These are phyloP conservation scores for Apaloderma vittatum DNA, from an alignment of 2,113 vertebrate genomes.

Conservation along the genomic window DNA sequence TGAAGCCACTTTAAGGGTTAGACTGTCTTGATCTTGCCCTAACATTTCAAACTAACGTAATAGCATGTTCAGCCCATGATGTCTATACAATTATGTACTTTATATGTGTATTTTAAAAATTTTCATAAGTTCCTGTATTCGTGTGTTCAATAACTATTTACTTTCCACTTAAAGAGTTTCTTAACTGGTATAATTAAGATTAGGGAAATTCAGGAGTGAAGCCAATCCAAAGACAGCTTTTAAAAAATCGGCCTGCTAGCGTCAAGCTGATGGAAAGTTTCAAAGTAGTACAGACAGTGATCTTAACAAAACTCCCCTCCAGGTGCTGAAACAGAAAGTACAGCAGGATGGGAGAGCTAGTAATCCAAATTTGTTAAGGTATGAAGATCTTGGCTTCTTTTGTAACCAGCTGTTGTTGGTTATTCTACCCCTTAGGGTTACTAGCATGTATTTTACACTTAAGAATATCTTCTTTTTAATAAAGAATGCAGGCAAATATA, in stretches of 20 bases:
- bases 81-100: neutral
- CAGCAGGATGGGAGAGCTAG: neutral
- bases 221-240: neutral
- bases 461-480: neutral
- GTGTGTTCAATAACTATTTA: neutral
- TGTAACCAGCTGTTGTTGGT: neutral
- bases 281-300: neutral
- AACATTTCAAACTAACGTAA: neutral
- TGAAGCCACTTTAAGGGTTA: neutral
- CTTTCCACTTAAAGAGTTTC: neutral
- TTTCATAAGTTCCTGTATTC: neutral
- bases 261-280: neutral
- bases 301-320: neutral
- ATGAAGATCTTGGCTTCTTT: neutral
- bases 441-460: neutral
- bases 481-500: neutral
- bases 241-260: neutral
- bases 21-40: neutral
- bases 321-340: neutral
- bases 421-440: neutral
- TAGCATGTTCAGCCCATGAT: neutral
- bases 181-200: neutral
- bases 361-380: neutral
- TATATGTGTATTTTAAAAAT: neutral
- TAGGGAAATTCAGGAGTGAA: neutral